Evolutionary conservation across 2,113 vertebrate genomes (phyloP), one percentile per base, ranked within the genome.

Genomic region (Columbina picui): DNA sequence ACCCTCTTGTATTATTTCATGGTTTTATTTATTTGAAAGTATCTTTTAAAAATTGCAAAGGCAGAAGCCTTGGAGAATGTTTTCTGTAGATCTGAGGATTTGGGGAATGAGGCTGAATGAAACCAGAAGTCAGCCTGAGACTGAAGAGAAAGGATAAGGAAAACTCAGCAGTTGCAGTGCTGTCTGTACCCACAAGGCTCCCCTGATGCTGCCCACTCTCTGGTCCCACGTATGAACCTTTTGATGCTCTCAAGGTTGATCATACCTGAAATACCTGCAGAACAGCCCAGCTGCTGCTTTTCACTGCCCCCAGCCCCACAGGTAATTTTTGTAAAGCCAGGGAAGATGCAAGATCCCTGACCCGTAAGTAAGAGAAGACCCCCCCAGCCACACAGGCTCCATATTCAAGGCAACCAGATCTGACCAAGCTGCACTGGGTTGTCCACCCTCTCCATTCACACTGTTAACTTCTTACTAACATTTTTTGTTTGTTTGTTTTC

Each of bases 161-260:
- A 83, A 90, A 73, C 26, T 11, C 63, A 36, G 34, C 43, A 4
- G 21, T 11, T 78, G 52, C 86, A 78, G 41, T 13, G 16, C 63
- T 71, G 13, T 64, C 38, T 2, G 0, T n/a, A 81, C 7, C 5
- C n/a, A 41, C 14, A 23, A 63, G 73, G n/a, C 2, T 71, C 8
- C 18, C 4, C 18, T 0, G 0, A 1, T 67, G 47, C 38, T 74
- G 41, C 23, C 45, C 1, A 0, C 27, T 64, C 1, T 1, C 7
- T 52, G 19, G 14, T 67, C 15, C 5, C n/a, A 10, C 0, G 1
- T 3, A 39, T 14, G 43, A 26, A 77, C 6, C 3, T 92, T 81
- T 86, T 63, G 43, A 22, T 2, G 4, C 15, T 78, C 25, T 36
- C 57, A 67, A 69, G 23, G 29, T 10, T 74, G 34, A 6, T 36